These are phyloP conservation scores for Eleginops maclovinus DNA, from an alignment of 2,113 vertebrate genomes.

Conservation along the genomic window DNA sequence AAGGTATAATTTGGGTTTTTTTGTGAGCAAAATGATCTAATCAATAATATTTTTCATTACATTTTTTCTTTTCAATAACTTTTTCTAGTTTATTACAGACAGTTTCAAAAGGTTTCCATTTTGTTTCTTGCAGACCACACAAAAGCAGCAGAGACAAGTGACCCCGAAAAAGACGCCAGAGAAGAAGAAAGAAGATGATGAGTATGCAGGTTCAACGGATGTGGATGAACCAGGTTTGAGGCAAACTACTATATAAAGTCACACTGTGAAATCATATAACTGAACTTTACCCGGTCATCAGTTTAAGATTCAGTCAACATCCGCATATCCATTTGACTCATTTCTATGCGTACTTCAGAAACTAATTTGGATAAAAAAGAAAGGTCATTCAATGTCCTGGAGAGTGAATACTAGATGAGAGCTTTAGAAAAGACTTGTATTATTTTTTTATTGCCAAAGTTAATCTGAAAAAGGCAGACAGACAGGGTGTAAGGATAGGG, in stretches of 20 bases:
- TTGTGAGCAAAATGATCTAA: constrained; percentile 2
- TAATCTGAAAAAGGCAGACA: constrained; percentile 12
- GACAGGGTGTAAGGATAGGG: background rate
- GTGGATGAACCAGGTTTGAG: constrained; percentile 77
- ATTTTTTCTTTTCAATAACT: too few relatives aligned
- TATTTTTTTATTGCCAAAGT: background rate
- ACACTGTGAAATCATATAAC: background rate
- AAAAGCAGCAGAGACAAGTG: constrained; percentile 65
- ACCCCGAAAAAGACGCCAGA: constrained; percentile 57
- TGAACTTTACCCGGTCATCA: background rate
- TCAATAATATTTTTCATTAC: too few relatives aligned
- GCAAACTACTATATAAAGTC: background rate
- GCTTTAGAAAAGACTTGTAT: background rate
- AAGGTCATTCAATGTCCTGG: background rate
- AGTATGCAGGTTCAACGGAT: constrained; percentile 80
- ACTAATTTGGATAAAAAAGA: background rate
- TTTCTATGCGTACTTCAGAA: background rate
- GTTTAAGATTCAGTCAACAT: background rate
- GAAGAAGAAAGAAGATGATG: constrained; percentile 63
- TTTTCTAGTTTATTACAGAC: background rate
- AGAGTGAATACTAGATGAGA: background rate
- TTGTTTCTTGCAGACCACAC: constrained; percentile 47
- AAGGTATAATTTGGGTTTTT: too few relatives aligned
- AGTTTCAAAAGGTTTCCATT: background rate
- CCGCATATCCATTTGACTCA: background rate